Evolutionary conservation across 2,888 invertebrate genomes (phyloP), one percentile per base, ranked within the genome.

Genomic region (Rhagophthalmus giganteus): DNA sequence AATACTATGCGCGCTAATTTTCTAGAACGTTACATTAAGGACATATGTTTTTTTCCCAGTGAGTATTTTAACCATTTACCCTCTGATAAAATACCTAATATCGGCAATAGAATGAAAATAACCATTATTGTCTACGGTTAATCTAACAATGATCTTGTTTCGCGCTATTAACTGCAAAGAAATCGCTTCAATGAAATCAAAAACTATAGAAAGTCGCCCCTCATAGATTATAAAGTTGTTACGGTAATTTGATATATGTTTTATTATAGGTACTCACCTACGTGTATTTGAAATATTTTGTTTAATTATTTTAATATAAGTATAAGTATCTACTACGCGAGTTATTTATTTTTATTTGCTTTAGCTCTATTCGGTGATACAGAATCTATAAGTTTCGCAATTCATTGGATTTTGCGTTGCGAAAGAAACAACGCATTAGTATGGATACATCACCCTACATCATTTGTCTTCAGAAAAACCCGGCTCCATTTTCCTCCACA

Each of bases 391-490:
- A 27, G 40, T 49, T 55, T 50, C 27, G 38, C 45, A 44, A 34
- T 35, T 46, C 52, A 20, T 12, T 38, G 41, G 46, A 16, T 37
- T 13, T 40, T 28, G 46, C 26, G 46, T 40, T 34, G 28, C 38
- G 32, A 50, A 57, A 58, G 57, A 58, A 57, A 56, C 57, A 54
- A 42, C 59, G 64, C 67, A 68, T 68, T 69, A 71, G 70, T 67
- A 69, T 69, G 70, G 69, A 68, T 69, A 69, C 67, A 66, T 67
- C 57, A 53, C 52, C 60, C 55, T 66, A 69, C 71, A 73, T 74
- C 74, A 74, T 74, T 74, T 74, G 74, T 74, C 74, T 74, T 72
- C 67, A 68, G 71, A 71, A 74, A 74, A 74, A 73, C 69, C 71
- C 69, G 67, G 70, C 70, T 70, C 73, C 73, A 74, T 74, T 74